A percentile compares a stretch with the other conserved stretches of the same genome.
These are phyloP conservation scores for Eurosta solidaginis DNA, from an alignment of 1,140 invertebrate species.

Conservation along the genomic window DNA sequence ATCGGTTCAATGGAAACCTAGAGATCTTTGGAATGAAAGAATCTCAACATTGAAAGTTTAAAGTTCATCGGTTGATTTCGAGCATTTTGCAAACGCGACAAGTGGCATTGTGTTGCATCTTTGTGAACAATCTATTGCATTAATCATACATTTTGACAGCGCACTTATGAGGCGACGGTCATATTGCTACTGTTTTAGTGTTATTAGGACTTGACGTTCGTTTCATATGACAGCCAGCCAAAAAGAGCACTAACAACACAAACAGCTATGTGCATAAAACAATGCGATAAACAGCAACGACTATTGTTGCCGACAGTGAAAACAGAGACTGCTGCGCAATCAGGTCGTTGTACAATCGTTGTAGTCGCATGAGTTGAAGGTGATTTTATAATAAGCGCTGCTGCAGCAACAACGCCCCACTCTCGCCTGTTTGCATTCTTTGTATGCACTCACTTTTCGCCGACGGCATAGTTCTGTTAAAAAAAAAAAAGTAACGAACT, in stretches of 20 bases:
- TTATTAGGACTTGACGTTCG: background rate
- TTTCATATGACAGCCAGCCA: background rate
- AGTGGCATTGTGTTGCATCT: too few relatives aligned
- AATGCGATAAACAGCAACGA: background rate
- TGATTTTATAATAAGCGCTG: constrained; percentile 17
- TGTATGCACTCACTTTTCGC: background rate
- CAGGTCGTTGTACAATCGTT: constrained; percentile 2
- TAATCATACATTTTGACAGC: too few relatives aligned
- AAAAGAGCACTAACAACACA: background rate
- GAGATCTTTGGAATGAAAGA: too few relatives aligned
- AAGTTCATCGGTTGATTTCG: too few relatives aligned
- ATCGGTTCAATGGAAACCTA: too few relatives aligned
- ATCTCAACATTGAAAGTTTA: too few relatives aligned
- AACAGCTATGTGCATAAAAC: background rate
- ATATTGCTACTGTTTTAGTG: too few relatives aligned
- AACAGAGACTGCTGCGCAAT: background rate
- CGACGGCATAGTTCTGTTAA: background rate
- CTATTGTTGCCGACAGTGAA: background rate
- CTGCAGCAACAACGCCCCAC: background rate
- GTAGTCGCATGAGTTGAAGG: constrained; percentile 6
- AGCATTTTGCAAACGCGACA: too few relatives aligned
- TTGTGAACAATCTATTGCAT: too few relatives aligned
- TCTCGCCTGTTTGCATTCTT: background rate
- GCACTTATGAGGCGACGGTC: too few relatives aligned
- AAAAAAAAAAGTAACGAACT: background rate